These are phyloP conservation scores for Poecilus cupreus DNA, from an alignment of 2,888 invertebrate species.

Conservation along the genomic window DNA sequence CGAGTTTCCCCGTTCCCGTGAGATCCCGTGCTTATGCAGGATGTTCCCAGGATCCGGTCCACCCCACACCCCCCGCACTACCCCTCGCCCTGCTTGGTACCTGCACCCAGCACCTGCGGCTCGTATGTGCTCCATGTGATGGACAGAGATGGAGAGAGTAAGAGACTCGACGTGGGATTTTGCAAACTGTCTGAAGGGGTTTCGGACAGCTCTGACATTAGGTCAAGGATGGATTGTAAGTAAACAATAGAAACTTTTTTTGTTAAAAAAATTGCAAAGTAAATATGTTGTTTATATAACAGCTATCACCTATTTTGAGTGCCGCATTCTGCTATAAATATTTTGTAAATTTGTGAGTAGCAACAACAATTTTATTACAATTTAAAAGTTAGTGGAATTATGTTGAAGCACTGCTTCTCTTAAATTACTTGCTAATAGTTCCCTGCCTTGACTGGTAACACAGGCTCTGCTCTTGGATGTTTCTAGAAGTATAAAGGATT, in stretches of 20 bases:
- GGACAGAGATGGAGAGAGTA: background rate
- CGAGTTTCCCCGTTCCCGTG: conserved; percentile 44
- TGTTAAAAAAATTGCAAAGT: background rate
- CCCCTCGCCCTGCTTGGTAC: background rate
- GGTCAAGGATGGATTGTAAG: background rate
- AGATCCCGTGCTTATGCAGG: conserved; percentile 13
- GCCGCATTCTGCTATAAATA: no score
- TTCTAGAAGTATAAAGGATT: no score
- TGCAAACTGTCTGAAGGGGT: no score
- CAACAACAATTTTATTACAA: background rate
- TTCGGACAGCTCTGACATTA: no score
- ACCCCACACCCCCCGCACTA: background rate
- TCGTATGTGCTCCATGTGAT: background rate
- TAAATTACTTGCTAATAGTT: no score
- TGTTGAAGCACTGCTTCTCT: no score
- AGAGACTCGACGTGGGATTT: background rate
- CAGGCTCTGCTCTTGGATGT: no score
- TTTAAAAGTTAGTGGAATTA: no score
- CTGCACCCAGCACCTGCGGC: conserved; percentile 44
- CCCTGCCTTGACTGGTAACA: no score
- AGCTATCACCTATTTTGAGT: no score
- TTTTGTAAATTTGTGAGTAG: background rate
- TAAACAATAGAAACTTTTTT: background rate
- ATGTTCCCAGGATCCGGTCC: conserved; percentile 51
- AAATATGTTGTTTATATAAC: no score